Percentiles rank a stretch among this genome's conserved stretches.
Evolutionary conservation across 2,797 vertebrate species (phyloP).

Genomic region (Stomatorhinus walkeri): DNA sequence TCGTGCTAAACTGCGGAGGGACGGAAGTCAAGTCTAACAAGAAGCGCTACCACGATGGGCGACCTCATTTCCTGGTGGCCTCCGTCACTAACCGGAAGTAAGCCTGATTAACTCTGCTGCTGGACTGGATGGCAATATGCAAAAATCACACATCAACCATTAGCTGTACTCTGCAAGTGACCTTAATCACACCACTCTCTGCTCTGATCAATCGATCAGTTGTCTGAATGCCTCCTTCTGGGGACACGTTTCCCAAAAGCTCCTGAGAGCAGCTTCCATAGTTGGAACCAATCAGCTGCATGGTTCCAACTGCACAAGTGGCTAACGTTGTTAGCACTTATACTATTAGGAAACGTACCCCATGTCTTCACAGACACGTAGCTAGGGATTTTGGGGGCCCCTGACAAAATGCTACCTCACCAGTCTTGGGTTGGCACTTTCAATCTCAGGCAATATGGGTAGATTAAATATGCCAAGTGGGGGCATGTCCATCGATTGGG

Average conservation of each 20-base stretch:
- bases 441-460: background rate
- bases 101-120: constrained; percentile 21
- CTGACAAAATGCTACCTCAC: background rate
- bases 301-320: background rate
- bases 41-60: constrained; percentile 79
- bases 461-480: background rate
- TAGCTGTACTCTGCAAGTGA: background rate
- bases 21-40: constrained; percentile 71
- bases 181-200: background rate
- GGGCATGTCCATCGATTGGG: background rate
- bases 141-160: background rate
- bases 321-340: background rate
- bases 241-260: background rate
- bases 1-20: constrained; percentile 75
- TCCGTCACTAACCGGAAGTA: constrained; percentile 77
- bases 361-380: background rate
- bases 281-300: background rate
- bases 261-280: background rate
- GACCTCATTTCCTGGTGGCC: constrained; percentile 76
- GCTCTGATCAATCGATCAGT: background rate
- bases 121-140: background rate
- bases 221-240: background rate
- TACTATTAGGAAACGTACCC: background rate
- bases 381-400: background rate
- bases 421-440: background rate